Evolutionary conservation across 53 echinoderm and acorn worm genomes (phyloP), one percentile per base, ranked within the genome.

Genomic region (Zoroaster sp.): DNA sequence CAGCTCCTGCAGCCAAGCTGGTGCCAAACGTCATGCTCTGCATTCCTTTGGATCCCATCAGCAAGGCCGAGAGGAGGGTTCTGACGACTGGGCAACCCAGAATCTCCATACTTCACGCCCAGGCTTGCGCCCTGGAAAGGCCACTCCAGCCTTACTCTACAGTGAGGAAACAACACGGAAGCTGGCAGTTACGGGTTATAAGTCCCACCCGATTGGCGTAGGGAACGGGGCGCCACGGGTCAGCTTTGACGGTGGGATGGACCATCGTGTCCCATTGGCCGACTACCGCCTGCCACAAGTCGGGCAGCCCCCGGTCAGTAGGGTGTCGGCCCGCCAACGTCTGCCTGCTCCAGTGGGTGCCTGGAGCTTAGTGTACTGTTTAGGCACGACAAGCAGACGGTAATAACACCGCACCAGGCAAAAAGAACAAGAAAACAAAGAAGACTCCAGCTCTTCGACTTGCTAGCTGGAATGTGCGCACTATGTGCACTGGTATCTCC

Each of bases 51-150:
- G 90, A 82, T 28, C 42, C 25, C 72, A 88, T 45, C 66, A 77
- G 90, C 34, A 72, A 92, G 71, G 78, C 44, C 69, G 92, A 92
- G 92, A 94, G 87, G 92, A 88, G 80, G 90, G 69, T 77, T 40
- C 75, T 90, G 72, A 80, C 69, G 90, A 76, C 35, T 88, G 91
- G 82, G 77, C 88, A 66, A 28, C 89, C 82, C 89, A 93, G 89
- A 25, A 81, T 88, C 89, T 82, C 73, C 87, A 78, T 91, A 91
- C 35, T 20, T 4, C 35, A 5, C 28, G 88, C 94, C 94, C 88
- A 83, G 91, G 83, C 75, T 74, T 43, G 75, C 59, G 41, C 77
- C 47, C 73, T 75, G 75, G 75, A 87, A 52, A 77, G 53, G 77
- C 18, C 77, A 77, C 77, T 77, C 35, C 77, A 51, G 77, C 40